Conservation (phyloP, 1,140 invertebrate genomes). For the Bombyx mori region ASM3026992v2 NC_085124.1:1320001-1320500, state of each 20-base stretch:
- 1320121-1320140: too few relatives aligned
- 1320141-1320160: too few relatives aligned
- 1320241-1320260: slow-evolving; percentile 95
- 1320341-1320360: slow-evolving; percentile 97
- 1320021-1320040: too few relatives aligned
- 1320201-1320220: slow-evolving; percentile 99
- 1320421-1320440: slow-evolving; percentile 98
- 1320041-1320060: too few relatives aligned
- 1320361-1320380: slow-evolving; percentile 97
- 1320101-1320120: too few relatives aligned
- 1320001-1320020: too few relatives aligned
- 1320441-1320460: slow-evolving; percentile 14
- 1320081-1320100: too few relatives aligned
- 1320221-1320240: slow-evolving; percentile 96
- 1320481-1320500: too few relatives aligned
- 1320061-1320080: too few relatives aligned
- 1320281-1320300: slow-evolving; percentile 97
- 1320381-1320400: slow-evolving; percentile 99
- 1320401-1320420: slow-evolving; percentile 98
- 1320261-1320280: slow-evolving; percentile 97
- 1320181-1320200: slow-evolving; percentile 98
- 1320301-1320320: slow-evolving; percentile 94
- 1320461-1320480: too few relatives aligned
- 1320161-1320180: slow-evolving; percentile 29
- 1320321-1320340: slow-evolving; percentile 85